Evolutionary conservation across 2,888 invertebrate genomes (phyloP).

Genomic region (Xanthia togata): DNA sequence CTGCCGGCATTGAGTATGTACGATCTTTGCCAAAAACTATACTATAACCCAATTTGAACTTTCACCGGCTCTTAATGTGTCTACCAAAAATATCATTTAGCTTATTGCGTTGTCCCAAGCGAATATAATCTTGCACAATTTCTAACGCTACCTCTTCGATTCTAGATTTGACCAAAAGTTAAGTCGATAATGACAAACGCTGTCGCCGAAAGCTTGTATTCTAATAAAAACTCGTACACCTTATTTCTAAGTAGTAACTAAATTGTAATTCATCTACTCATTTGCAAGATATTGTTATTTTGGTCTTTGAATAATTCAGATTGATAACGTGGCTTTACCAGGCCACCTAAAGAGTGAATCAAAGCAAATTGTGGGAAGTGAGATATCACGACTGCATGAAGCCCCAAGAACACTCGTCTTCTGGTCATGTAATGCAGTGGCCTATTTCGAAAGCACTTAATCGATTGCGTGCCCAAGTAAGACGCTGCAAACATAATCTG

Average conservation of each 20-base stretch:
- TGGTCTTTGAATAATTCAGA: neutral
- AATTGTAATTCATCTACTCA: neutral
- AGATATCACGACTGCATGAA: neutral
- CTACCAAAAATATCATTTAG: constrained; percentile 13
- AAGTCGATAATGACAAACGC: neutral
- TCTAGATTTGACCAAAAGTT: neutral
- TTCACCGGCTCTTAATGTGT: neutral
- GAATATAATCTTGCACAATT: neutral
- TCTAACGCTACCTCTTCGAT: neutral
- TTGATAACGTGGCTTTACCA: neutral
- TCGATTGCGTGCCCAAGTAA: neutral
- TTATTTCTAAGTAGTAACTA: no score
- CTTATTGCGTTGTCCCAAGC: neutral
- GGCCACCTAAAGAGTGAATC: neutral
- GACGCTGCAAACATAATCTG: neutral
- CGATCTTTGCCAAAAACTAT: neutral
- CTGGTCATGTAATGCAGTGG: neutral
- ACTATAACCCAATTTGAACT: neutral
- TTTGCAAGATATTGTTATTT: neutral
- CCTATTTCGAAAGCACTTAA: neutral
- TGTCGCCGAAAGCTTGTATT: neutral
- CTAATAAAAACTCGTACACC: neutral
- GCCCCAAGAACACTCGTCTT: neutral
- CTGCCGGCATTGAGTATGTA: neutral
- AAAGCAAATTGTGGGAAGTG: neutral